Base-by-base conservation (phyloP, 2,113 vertebrate species). In the Podarcis muralis region DNA sequence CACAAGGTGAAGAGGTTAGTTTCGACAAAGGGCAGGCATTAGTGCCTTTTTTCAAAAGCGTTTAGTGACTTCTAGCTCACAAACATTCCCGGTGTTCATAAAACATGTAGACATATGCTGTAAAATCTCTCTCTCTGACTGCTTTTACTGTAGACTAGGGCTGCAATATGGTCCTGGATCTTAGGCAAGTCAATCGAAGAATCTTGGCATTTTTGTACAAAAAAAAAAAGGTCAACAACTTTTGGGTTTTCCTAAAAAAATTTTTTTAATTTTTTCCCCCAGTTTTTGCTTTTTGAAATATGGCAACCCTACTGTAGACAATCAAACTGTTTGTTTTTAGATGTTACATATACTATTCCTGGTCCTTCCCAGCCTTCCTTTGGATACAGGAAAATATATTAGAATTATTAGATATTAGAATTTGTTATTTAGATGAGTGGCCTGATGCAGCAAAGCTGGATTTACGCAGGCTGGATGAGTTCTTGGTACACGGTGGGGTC, bases 1-100 rank as follows among this genome's bases (percentile, higher is more conserved):
- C 91, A 91, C 76, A 85, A 90, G 91, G 89, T 93, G 87, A 93
- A 88, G 89, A 92, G 93, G 91, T 93, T 89, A 95, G 81, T 5
- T 90, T 65, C 48, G 72, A 85, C 86, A 89, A 93, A 89, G 86
- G 87, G 85, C 91, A 95, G 88, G 40, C 82, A 59, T 87, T 89
- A 92, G 78, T 85, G 80, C 32, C 62, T 90, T 90, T 69, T 94
- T 87, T 76, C 85, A 86, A 85, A 72, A 86, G 15, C 83, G 83
- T 76, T 13, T 30, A 78, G 88, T 88, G 86, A 3, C 5, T 78
- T 84, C 87, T 84, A 32, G 65, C 87, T 81, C 35, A 88, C 82
- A 25, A 15, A 76, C 57, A 32, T 86, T 4, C 30, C 82, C 43
- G 18, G 66, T 90, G 68, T 18, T 20, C 5, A 83, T 87, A 90